Percentiles rank a stretch among this genome's conserved stretches.
Conservation (phyloP, 2,797 vertebrate species). For the Macrochelys suwanniensis region DNA sequence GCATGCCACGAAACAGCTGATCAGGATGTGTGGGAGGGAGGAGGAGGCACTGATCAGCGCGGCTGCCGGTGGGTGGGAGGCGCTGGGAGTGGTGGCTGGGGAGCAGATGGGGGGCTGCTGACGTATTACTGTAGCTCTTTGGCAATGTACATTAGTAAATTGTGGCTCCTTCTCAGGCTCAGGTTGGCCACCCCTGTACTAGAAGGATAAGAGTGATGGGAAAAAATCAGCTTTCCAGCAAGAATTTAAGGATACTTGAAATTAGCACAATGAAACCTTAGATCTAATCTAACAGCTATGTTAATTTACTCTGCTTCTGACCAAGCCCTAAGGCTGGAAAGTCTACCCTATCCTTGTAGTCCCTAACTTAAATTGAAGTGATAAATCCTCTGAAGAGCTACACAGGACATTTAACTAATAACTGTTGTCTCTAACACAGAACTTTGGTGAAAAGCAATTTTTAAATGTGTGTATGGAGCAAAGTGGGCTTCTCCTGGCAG, state of each 20-base stretch:
- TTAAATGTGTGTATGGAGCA: background rate
- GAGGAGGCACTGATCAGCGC: too few species aligned
- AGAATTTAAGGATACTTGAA: background rate
- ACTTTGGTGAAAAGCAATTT: background rate
- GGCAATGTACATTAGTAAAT: too few species aligned
- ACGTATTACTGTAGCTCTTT: too few species aligned
- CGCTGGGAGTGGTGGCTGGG: too few species aligned
- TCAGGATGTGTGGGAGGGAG: too few species aligned
- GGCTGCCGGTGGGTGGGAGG: too few species aligned
- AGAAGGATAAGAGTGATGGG: background rate
- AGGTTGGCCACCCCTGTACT: too few species aligned
- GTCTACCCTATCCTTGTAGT: background rate
- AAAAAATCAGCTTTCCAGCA: background rate
- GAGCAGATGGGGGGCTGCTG: too few species aligned
- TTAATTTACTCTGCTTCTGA: background rate
- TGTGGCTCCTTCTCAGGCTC: too few species aligned
- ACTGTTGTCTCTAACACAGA: too few species aligned
- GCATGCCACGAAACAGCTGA: too few species aligned
- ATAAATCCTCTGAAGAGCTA: background rate
- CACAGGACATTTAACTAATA: rapidly evolving
- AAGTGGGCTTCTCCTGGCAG: background rate
- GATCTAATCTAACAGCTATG: background rate
- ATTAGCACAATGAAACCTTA: background rate
- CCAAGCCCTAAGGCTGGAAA: background rate
- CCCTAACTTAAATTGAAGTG: background rate